Evolutionary conservation across 2,888 invertebrate species (phyloP).

Genomic region (Metacarcinus magister): DNA sequence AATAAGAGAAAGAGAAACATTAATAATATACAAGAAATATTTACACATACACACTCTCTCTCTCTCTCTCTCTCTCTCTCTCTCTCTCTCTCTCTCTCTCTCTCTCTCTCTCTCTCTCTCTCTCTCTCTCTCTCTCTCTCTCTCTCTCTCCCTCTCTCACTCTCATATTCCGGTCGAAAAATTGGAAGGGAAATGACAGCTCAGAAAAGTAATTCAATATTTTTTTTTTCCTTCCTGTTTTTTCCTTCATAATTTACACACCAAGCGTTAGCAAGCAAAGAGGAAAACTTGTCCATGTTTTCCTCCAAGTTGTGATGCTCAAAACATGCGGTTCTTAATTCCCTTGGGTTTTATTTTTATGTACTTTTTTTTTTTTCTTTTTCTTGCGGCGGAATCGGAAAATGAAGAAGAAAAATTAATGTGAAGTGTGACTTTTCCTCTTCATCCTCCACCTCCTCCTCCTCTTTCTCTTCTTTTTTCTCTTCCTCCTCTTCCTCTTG

Average conservation of each 20-base stretch:
- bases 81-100: constrained; percentile 52
- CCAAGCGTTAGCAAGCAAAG: too few relatives aligned
- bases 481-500: not conserved
- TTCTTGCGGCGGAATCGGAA: not conserved
- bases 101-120: constrained; percentile 6
- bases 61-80: not conserved
- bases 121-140: too few relatives aligned
- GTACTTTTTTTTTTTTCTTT: not conserved
- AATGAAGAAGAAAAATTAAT: not conserved
- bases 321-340: too few relatives aligned
- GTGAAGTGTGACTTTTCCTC: too few relatives aligned
- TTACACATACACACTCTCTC: not conserved
- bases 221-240: too few relatives aligned
- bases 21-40: not conserved
- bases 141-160: not conserved
- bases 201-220: too few relatives aligned
- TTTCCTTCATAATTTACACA: too few relatives aligned
- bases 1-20: not conserved
- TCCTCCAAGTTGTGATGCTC: too few relatives aligned
- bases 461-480: not conserved
- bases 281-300: too few relatives aligned
- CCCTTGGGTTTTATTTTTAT: not conserved
- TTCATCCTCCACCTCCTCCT: not conserved
- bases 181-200: too few relatives aligned
- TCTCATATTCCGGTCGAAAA: too few relatives aligned